Evolutionary conservation across 2,888 invertebrate species (phyloP).

Genomic region (Perdita meconis): DNA sequence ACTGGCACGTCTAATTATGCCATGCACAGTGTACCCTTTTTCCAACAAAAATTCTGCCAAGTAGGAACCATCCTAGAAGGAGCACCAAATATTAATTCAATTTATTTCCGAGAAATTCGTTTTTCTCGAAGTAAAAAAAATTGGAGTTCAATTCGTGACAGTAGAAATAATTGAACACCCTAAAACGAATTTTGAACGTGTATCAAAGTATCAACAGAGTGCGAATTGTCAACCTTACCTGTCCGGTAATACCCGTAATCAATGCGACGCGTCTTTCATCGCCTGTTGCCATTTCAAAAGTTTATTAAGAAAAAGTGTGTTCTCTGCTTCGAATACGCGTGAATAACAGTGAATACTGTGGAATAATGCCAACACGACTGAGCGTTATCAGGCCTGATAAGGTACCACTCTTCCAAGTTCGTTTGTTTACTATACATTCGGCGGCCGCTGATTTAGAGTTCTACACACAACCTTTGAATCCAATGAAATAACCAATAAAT

Average conservation of each 20-base stretch:
- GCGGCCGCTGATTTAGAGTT: background rate
- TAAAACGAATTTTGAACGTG: background rate
- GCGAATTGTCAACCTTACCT: conserved; percentile 87
- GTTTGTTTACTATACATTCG: conserved; percentile 22
- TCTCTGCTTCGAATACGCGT: background rate
- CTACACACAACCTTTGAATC: background rate
- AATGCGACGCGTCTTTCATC: conserved; percentile 90
- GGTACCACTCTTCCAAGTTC: background rate
- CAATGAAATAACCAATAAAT: conserved; percentile 10
- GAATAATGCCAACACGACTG: conserved; percentile 12
- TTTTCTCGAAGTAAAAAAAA: background rate
- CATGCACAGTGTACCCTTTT: conserved; percentile 98
- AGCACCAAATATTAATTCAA: conserved; percentile 19
- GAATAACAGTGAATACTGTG: too few relatives aligned
- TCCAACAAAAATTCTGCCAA: conserved; percentile 96
- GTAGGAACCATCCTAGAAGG: conserved; percentile 97
- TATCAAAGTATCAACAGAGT: background rate
- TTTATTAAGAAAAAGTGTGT: background rate
- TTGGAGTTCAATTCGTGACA: too few relatives aligned
- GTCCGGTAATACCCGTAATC: conserved; percentile 98
- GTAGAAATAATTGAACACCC: background rate
- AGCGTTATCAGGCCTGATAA: conserved; percentile 43
- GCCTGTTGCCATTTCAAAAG: conserved; percentile 71
- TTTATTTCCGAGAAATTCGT: background rate
- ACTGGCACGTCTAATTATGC: conserved; percentile 96